These are phyloP conservation scores for Periphyllus acericola DNA, from an alignment of 2,888 invertebrate genomes.

Conservation along the genomic window DNA sequence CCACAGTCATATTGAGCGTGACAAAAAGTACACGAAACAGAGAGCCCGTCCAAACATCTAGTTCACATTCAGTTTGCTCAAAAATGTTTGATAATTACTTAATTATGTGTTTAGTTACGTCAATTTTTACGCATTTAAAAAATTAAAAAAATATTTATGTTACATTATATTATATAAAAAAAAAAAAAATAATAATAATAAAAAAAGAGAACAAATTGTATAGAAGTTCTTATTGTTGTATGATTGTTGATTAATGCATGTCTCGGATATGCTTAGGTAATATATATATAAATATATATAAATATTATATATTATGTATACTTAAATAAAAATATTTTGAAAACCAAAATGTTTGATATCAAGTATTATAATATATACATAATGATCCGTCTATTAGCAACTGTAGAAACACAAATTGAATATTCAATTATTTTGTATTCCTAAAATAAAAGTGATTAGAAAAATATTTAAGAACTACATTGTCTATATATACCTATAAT, in stretches of 20 bases:
- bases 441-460: constrained; percentile 43
- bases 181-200: constrained; percentile 17
- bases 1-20: constrained; percentile 74
- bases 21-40: constrained; percentile 66
- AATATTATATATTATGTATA: constrained; percentile 2
- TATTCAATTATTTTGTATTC: constrained; percentile 53
- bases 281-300: constrained; percentile 35
- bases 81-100: constrained; percentile 49
- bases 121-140: constrained; percentile 58
- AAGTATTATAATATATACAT: constrained; percentile 29
- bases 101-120: constrained; percentile 59
- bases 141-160: constrained; percentile 33
- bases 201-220: constrained; percentile 48
- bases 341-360: constrained; percentile 34
- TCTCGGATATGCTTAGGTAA: constrained; percentile 57
- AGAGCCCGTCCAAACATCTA: constrained; percentile 60
- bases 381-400: constrained; percentile 43
- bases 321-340: constrained; percentile 48
- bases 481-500: constrained; percentile 5
- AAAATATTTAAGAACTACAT: constrained; percentile 25
- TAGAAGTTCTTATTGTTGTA: constrained; percentile 59
- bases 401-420: constrained; percentile 32
- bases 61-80: constrained; percentile 61
- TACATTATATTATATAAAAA: constrained; percentile 22
- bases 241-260: constrained; percentile 58